Conservation (phyloP, 2,888 invertebrate genomes). For the Thymelicus acteon region DNA sequence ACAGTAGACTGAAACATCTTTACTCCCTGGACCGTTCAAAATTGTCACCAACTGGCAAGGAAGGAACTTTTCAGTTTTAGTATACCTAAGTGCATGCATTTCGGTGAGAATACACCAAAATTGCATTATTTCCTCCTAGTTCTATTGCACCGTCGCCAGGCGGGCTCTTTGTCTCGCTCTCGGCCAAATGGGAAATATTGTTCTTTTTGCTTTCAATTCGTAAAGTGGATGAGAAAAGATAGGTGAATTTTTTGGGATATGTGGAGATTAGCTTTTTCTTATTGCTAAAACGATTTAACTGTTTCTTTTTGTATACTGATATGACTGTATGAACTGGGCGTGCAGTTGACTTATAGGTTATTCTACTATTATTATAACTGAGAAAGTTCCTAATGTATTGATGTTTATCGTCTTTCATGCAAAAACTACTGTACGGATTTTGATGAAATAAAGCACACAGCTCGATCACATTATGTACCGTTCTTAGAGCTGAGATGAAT, state of each 20-base stretch:
- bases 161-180: constrained; percentile 24
- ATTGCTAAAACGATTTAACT: too few species aligned
- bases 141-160: constrained; percentile 1
- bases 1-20: neutral
- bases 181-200: constrained; percentile 16
- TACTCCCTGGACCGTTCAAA: constrained; percentile 1
- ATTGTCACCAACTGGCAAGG: constrained; percentile 14
- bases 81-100: constrained; percentile 22
- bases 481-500: too few species aligned
- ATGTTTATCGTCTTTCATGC: too few species aligned
- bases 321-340: too few species aligned
- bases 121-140: constrained; percentile 21
- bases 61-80: constrained; percentile 4
- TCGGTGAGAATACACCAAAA: constrained; percentile 16
- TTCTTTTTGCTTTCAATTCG: constrained; percentile 15
- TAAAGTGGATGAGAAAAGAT: constrained; percentile 11
- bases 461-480: too few species aligned
- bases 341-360: too few species aligned
- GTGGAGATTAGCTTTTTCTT: neutral
- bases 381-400: too few species aligned
- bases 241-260: constrained; percentile 6
- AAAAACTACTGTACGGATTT: too few species aligned
- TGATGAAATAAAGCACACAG: too few species aligned
- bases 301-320: too few species aligned
- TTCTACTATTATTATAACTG: too few species aligned